phyloP scores from a whole-genome alignment of 2,797 vertebrate genomes.

The Microtus obscurus region DNA sequence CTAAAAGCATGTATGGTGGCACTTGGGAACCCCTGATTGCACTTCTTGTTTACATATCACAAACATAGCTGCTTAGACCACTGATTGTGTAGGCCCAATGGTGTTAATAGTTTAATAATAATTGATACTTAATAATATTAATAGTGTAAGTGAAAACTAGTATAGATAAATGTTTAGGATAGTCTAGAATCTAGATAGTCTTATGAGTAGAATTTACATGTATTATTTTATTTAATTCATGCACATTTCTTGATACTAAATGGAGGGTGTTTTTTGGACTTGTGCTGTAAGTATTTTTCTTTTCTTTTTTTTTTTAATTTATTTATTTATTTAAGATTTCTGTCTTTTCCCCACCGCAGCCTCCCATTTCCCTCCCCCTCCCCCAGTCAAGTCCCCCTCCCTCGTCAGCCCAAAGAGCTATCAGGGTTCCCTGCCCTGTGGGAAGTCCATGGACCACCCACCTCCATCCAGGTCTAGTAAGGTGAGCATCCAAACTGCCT shows the following conservation, averaged over 20 bases:
- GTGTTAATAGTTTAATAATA: background rate
- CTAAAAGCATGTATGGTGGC: background rate
- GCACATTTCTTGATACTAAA: background rate
- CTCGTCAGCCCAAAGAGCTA: too few species aligned
- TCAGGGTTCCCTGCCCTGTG: too few species aligned
- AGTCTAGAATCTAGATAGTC: background rate
- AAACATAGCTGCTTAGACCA: background rate
- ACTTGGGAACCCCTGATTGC: background rate
- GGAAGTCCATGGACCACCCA: too few species aligned
- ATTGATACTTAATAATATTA: background rate
- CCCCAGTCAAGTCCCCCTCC: too few species aligned
- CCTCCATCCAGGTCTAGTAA: too few species aligned
- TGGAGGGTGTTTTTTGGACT: background rate
- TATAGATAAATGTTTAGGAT: background rate
- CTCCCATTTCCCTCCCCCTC: too few species aligned
- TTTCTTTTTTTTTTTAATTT: too few species aligned
- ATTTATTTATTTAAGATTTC: too few species aligned
- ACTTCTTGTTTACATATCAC: background rate
- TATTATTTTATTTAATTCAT: background rate
- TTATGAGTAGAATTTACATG: background rate
- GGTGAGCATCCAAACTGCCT: too few species aligned
- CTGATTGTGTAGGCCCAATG: background rate
- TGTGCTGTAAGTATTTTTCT: background rate
- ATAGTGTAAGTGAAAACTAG: background rate
- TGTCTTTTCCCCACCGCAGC: too few species aligned